A percentile compares a stretch with the other conserved stretches of the same genome.
Evolutionary conservation across 2,113 vertebrate genomes (phyloP).

Genomic region (Brienomyrus longianalis): DNA sequence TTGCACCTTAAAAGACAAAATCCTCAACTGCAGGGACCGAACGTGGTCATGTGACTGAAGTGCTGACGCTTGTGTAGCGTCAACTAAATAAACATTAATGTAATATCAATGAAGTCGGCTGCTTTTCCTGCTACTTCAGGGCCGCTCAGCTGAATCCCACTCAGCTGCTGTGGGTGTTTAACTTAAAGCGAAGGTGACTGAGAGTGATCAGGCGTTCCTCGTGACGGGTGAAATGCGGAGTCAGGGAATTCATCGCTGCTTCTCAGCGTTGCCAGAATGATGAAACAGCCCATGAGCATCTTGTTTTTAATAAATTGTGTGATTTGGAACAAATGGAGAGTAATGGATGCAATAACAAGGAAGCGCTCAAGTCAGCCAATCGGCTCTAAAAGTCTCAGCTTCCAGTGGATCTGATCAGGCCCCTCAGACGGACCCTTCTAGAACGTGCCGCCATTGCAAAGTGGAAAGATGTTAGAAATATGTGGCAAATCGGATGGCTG

Average conservation of each 20-base stretch:
- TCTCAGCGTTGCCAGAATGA: neutral
- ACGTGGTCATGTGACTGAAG: neutral
- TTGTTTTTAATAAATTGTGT: neutral
- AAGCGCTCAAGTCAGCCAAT: neutral
- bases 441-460: neutral
- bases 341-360: neutral
- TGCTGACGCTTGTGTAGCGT: neutral
- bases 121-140: neutral
- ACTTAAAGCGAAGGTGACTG: neutral
- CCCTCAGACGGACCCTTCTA: neutral
- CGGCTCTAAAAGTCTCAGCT: neutral
- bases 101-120: neutral
- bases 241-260: neutral
- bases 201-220: neutral
- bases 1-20: neutral
- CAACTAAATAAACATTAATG: neutral
- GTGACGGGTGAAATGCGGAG: neutral
- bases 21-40: neutral
- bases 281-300: neutral
- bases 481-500: neutral
- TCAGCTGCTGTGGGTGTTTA: neutral
- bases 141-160: neutral
- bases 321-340: constrained; percentile 3
- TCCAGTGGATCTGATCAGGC: neutral
- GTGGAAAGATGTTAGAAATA: neutral